phyloP scores from a whole-genome alignment of 2,113 vertebrate genomes.

The Butorides virescens region DNA sequence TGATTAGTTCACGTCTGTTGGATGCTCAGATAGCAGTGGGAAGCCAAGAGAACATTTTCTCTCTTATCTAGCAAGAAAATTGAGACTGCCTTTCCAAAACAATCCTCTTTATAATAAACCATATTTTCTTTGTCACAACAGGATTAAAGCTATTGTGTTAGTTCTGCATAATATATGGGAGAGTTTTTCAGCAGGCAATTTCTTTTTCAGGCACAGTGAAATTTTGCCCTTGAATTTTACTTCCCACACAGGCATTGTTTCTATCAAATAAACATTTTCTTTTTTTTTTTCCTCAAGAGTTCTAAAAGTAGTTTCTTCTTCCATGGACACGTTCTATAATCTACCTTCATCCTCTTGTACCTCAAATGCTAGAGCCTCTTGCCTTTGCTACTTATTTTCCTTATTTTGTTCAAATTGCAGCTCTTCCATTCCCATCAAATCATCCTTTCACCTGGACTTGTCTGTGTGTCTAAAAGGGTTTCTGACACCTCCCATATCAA shows the following conservation, averaged over 20 bases:
- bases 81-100: not conserved
- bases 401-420: not conserved
- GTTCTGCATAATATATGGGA: not conserved
- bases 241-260: not conserved
- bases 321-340: not conserved
- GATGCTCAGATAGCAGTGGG: not conserved
- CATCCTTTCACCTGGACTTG: not conserved
- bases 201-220: not conserved
- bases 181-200: conserved; percentile 32
- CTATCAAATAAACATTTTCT: not conserved
- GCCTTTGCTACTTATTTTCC: not conserved
- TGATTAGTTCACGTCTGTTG: not conserved
- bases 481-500: not conserved
- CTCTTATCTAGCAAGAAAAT: not conserved
- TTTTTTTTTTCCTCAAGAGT: not conserved
- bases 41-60: conserved; percentile 4
- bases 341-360: not conserved
- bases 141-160: not conserved
- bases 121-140: not conserved
- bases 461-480: not conserved
- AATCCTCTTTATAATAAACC: not conserved
- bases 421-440: not conserved
- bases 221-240: not conserved
- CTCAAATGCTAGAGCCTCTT: not conserved
- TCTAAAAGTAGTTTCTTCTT: not conserved